These are phyloP conservation scores for Gymnosoma rotundatum DNA, from an alignment of 2,888 invertebrate genomes.

Conservation along the genomic window DNA sequence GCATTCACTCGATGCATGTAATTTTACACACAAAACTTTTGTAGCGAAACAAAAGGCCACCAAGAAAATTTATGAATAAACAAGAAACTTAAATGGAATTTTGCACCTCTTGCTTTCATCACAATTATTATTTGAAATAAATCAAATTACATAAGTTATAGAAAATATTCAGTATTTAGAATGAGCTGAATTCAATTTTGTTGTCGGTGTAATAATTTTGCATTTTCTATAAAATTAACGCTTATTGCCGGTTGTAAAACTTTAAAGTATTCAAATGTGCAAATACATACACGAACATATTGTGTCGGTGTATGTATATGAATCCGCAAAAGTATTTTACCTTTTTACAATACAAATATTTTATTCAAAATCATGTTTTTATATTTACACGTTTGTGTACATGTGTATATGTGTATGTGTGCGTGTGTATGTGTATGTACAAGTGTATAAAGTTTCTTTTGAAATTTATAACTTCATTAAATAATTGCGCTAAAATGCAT, in stretches of 20 bases:
- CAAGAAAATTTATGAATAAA: slow-evolving; percentile 57
- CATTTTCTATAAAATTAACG: slow-evolving; percentile 68
- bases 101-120: neutral
- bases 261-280: slow-evolving; percentile 41
- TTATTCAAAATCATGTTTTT: neutral
- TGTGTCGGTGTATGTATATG: neutral
- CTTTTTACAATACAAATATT: slow-evolving; percentile 36
- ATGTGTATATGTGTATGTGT: neutral
- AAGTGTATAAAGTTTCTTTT: slow-evolving; percentile 65
- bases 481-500: slow-evolving; percentile 71
- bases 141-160: slow-evolving; percentile 62
- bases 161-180: slow-evolving; percentile 12
- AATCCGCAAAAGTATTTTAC: slow-evolving; percentile 31
- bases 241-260: slow-evolving; percentile 47
- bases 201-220: slow-evolving; percentile 67
- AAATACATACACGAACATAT: slow-evolving; percentile 4
- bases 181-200: slow-evolving; percentile 46
- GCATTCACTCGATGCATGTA: slow-evolving; percentile 31
- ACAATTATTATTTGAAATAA: slow-evolving; percentile 65
- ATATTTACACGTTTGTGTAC: neutral
- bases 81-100: slow-evolving; percentile 14
- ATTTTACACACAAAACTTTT: slow-evolving; percentile 50
- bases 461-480: slow-evolving; percentile 71
- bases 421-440: slow-evolving; percentile 1
- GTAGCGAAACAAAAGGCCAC: slow-evolving; percentile 43